phyloP scores from a whole-genome alignment of 2,888 invertebrate genomes.

The Hirtodrosophila duncani region DNA sequence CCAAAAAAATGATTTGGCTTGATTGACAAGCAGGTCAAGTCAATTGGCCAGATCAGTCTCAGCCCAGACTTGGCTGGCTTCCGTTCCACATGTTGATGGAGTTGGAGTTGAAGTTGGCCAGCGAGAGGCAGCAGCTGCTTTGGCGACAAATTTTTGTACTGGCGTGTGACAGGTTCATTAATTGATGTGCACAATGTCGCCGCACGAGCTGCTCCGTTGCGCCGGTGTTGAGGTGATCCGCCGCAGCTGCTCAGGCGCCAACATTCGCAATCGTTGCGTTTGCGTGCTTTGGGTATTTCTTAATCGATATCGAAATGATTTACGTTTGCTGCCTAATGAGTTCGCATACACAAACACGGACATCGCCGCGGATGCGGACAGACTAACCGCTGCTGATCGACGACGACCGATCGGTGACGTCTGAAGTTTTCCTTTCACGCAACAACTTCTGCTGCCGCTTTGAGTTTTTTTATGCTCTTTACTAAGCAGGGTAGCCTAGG shows the following conservation, averaged over 20 bases:
- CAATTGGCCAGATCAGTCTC: slow-evolving; percentile 29
- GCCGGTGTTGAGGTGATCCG: not conserved
- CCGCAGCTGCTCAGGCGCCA: slow-evolving; percentile 55
- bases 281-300: slow-evolving; percentile 56
- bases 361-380: too few relatives aligned
- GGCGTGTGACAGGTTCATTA: slow-evolving; percentile 76
- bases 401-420: slow-evolving; percentile 6
- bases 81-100: slow-evolving; percentile 9
- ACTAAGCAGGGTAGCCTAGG: too few relatives aligned
- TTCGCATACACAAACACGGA: slow-evolving; percentile 51
- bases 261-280: slow-evolving; percentile 55
- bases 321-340: slow-evolving; percentile 71
- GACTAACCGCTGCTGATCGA: too few relatives aligned
- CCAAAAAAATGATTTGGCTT: slow-evolving; percentile 65
- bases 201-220: slow-evolving; percentile 34
- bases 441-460: slow-evolving; percentile 36
- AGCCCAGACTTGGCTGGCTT: too few relatives aligned
- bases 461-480: slow-evolving; percentile 21
- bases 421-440: slow-evolving; percentile 59
- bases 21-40: slow-evolving; percentile 67
- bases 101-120: too few relatives aligned
- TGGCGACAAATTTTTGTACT: slow-evolving; percentile 75
- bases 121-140: slow-evolving; percentile 22
- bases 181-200: slow-evolving; percentile 73
- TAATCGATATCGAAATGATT: slow-evolving; percentile 73